Evolutionary conservation across 2,113 vertebrate genomes (phyloP).

Genomic region (Colistium nudipinnis): DNA sequence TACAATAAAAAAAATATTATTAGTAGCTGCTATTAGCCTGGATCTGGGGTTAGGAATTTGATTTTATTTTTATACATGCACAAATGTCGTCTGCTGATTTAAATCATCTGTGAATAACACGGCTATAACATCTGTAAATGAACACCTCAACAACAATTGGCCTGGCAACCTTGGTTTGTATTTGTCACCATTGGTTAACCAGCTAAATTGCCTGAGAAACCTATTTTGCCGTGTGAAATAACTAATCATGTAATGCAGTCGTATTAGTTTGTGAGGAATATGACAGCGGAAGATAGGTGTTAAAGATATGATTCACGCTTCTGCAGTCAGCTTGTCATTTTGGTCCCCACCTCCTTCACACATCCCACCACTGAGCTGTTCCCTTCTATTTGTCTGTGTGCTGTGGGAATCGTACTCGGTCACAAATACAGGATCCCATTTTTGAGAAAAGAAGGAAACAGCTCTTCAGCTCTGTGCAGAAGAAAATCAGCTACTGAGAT

Average conservation of each 20-base stretch:
- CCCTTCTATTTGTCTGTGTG: slow-evolving; percentile 57
- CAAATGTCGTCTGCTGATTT: not conserved
- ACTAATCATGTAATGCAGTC: no score
- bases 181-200: no score
- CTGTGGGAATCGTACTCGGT: slow-evolving; percentile 46
- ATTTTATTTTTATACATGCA: not conserved
- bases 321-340: slow-evolving; percentile 67
- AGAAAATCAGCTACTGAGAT: slow-evolving; percentile 20
- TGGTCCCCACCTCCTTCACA: slow-evolving; percentile 70
- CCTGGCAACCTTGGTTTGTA: no score
- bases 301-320: slow-evolving; percentile 66
- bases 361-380: slow-evolving; percentile 76
- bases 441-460: slow-evolving; percentile 36
- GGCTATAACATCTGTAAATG: no score
- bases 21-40: not conserved
- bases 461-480: slow-evolving; percentile 23
- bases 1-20: no score
- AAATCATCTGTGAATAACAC: no score
- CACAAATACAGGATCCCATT: slow-evolving; percentile 48
- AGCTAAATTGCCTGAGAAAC: no score
- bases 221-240: slow-evolving; percentile 15
- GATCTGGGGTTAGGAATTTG: not conserved
- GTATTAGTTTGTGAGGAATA: slow-evolving; percentile 30
- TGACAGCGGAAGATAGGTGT: slow-evolving; percentile 51
- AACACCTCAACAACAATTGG: no score